Percentiles rank a stretch among this genome's conserved stretches.
These are phyloP conservation scores for Enteromius mattozi DNA, from an alignment of 2,797 vertebrate genomes.

Conservation along the genomic window DNA sequence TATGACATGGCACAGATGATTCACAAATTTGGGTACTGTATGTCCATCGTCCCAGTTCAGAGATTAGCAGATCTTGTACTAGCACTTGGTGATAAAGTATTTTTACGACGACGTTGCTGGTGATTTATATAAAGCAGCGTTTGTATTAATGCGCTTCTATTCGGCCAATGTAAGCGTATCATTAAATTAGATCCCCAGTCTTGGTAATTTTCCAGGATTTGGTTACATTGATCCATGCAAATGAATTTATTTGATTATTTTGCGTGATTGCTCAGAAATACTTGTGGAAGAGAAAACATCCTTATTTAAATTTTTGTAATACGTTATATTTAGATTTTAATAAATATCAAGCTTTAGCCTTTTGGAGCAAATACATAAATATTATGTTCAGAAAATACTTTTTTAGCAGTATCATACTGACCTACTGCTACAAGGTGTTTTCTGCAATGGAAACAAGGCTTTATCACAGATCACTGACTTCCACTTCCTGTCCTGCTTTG, in stretches of 20 bases:
- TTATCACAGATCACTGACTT: conserved; percentile 10
- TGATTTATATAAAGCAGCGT: neutral
- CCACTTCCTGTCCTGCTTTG: neutral
- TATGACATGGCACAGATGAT: neutral
- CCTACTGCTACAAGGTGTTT: neutral
- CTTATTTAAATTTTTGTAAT: no score
- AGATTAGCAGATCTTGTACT: neutral
- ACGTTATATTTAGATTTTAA: no score
- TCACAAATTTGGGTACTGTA: neutral
- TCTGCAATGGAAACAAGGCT: neutral
- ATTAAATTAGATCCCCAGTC: neutral
- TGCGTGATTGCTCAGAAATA: neutral
- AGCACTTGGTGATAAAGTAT: neutral
- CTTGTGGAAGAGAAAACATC: neutral
- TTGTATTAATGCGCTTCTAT: neutral
- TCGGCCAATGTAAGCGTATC: neutral
- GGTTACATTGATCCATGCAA: neutral
- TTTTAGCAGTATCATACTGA: neutral
- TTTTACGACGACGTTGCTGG: neutral
- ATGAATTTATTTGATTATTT: neutral
- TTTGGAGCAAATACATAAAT: no score
- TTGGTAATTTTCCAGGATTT: neutral
- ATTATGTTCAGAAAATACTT: neutral
- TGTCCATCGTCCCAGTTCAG: neutral
- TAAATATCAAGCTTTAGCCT: no score